phyloP scores from a whole-genome alignment of 2,797 vertebrate species.

The Chelonia mydas region DNA sequence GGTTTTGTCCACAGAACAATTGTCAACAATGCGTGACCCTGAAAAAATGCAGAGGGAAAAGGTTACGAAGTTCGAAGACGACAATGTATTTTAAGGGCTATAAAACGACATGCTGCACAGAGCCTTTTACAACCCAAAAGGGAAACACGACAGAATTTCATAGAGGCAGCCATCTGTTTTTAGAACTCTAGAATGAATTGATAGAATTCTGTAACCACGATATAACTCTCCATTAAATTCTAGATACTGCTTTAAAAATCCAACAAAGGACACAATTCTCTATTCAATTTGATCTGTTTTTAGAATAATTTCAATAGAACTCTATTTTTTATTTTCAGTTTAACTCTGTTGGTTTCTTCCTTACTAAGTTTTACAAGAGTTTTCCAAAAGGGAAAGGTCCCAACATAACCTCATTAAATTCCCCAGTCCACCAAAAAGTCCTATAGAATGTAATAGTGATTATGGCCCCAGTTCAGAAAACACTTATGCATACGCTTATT shows the following conservation, averaged over 20 bases:
- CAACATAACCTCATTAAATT: neutral
- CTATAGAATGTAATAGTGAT: neutral
- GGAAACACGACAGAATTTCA: neutral
- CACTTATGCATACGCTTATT: neutral
- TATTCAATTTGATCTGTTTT: neutral
- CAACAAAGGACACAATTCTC: neutral
- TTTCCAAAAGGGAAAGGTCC: neutral
- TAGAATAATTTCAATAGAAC: neutral
- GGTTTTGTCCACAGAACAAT: neutral
- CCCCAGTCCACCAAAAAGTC: neutral
- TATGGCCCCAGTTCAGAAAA: neutral
- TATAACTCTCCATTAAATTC: neutral
- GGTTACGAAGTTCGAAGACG: neutral
- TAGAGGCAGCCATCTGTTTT: neutral
- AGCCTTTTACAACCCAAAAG: neutral
- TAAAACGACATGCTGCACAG: neutral
- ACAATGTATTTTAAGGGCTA: neutral
- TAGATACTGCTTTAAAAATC: neutral
- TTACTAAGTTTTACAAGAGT: neutral
- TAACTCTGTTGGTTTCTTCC: neutral
- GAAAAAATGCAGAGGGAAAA: neutral
- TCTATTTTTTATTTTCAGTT: neutral
- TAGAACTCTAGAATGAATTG: neutral
- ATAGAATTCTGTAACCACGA: neutral
- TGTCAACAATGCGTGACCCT: neutral